Evolutionary conservation across 2,797 vertebrate genomes (phyloP).

Genomic region (Otolemur crassicaudatus): DNA sequence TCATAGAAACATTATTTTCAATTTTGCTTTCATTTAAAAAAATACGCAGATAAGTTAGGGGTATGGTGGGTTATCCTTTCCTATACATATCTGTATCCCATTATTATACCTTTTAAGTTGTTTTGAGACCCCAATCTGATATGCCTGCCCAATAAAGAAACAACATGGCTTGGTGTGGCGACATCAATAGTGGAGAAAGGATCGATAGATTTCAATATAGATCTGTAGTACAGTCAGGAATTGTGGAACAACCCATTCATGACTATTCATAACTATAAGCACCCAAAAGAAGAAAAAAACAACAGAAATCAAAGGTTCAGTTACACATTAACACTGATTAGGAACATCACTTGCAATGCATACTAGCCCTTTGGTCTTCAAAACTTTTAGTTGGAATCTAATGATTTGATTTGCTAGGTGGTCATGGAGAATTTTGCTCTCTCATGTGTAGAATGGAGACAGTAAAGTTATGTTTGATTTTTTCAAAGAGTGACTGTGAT

Average conservation of each 20-base stretch:
- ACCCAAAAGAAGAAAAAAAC: not conserved
- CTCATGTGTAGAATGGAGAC: not conserved
- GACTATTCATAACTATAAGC: not conserved
- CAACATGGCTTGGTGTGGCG: not conserved
- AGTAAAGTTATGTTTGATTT: not conserved
- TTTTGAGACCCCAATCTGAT: not conserved
- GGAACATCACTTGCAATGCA: not conserved
- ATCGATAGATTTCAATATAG: not conserved
- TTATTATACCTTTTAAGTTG: conserved; percentile 18
- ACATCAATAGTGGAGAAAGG: not conserved
- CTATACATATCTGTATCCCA: not conserved
- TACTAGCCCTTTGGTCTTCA: not conserved
- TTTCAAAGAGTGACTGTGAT: not conserved
- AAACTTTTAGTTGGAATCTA: not conserved
- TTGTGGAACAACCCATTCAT: not conserved
- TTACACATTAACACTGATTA: not conserved
- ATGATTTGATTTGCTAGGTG: not conserved
- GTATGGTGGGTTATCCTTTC: not conserved
- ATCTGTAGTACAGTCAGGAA: not conserved
- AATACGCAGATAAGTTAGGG: not conserved
- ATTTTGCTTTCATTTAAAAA: conserved; percentile 49
- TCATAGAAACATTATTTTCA: conserved; percentile 35
- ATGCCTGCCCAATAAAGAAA: not conserved
- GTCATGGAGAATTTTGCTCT: not conserved
- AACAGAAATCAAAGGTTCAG: not conserved